phyloP scores from a whole-genome alignment of 2,888 invertebrate genomes.

The Trachelus tabidus region DNA sequence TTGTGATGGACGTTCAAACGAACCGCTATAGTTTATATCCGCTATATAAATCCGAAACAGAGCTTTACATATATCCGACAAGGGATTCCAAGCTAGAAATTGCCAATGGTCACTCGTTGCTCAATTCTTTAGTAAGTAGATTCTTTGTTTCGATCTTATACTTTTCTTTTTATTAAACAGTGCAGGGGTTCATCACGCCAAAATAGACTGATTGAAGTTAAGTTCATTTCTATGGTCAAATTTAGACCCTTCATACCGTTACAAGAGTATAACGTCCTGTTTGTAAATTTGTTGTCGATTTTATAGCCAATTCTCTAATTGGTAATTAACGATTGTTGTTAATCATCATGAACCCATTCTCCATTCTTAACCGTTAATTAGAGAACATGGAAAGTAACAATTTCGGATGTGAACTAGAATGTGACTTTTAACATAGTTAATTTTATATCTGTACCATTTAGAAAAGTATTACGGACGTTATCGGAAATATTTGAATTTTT shows the following conservation, averaged over 20 bases:
- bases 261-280: background rate
- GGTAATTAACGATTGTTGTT: background rate
- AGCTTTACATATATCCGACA: slow-evolving; percentile 52
- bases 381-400: background rate
- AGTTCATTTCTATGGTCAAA: background rate
- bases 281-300: background rate
- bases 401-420: background rate
- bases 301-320: background rate
- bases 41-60: slow-evolving; percentile 49
- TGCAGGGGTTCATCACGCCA: background rate
- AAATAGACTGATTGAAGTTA: background rate
- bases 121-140: background rate
- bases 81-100: slow-evolving; percentile 4
- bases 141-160: background rate
- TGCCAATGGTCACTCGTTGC: background rate
- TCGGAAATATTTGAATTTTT: background rate
- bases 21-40: slow-evolving; percentile 57
- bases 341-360: background rate
- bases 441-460: background rate
- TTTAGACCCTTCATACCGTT: background rate
- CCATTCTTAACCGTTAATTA: background rate
- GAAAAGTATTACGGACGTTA: background rate
- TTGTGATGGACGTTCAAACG: slow-evolving; percentile 53
- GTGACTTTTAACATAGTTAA: background rate
- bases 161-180: background rate